Conservation (phyloP, 64 coral and sea anemone genomes). For the Actinia equina region DNA sequence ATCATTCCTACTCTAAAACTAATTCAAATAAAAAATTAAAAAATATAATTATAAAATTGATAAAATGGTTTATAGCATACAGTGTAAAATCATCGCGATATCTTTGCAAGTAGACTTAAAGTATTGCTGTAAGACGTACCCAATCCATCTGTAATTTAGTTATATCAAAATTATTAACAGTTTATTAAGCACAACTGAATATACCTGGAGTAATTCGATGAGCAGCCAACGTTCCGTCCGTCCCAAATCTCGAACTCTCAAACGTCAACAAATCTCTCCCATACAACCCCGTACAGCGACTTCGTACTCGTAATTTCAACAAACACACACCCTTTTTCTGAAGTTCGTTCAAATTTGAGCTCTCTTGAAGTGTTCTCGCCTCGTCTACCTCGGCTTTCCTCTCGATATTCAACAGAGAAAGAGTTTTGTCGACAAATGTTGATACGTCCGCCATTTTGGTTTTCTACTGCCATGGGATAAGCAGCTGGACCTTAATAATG, state of each 20-base stretch:
- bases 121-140: too few species aligned
- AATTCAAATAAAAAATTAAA: too few species aligned
- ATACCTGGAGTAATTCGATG: slow-evolving; percentile 89
- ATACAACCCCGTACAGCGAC: slow-evolving; percentile 84
- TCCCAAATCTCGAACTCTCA: slow-evolving; percentile 47
- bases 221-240: slow-evolving; percentile 55
- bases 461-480: neutral
- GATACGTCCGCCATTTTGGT: slow-evolving; percentile 77
- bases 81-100: too few species aligned
- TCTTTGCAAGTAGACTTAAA: too few species aligned
- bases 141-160: too few species aligned
- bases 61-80: too few species aligned
- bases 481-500: neutral
- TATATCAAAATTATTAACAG: too few species aligned
- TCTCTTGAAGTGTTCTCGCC: slow-evolving; percentile 70
- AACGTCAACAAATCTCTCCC: slow-evolving; percentile 80
- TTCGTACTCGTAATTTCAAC: slow-evolving; percentile 66
- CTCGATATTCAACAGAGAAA: slow-evolving; percentile 81
- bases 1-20: too few species aligned
- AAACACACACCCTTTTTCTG: slow-evolving; percentile 90
- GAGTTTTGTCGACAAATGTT: slow-evolving; percentile 67
- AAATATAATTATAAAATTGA: too few species aligned
- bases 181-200: neutral
- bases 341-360: slow-evolving; percentile 56
- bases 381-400: slow-evolving; percentile 91